Percentiles rank a stretch among this genome's conserved stretches.
Evolutionary conservation across 1,140 invertebrate species (phyloP).

Genomic region (Atopsyche davidsoni): DNA sequence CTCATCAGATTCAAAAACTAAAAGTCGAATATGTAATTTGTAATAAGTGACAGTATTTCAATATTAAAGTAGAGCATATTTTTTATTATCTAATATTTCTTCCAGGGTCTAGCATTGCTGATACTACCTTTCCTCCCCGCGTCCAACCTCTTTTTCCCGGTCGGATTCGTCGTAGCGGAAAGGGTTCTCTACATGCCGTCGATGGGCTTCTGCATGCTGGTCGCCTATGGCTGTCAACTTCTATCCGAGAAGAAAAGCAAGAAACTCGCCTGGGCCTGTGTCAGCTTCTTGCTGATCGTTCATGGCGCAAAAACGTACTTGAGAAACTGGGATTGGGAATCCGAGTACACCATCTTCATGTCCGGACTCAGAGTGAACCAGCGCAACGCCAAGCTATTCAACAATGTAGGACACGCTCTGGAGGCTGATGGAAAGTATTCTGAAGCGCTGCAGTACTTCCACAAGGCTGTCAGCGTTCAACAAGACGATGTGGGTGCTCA

Average conservation of each 20-base stretch:
- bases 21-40: no score
- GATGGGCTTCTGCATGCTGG: conserved; percentile 93
- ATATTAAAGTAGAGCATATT: not conserved
- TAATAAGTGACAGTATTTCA: not conserved
- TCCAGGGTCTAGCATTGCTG: conserved; percentile 76
- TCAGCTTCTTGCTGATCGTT: conserved; percentile 62
- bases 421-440: conserved; percentile 78
- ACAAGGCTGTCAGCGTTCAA: conserved; percentile 89
- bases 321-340: conserved; percentile 87
- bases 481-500: conserved; percentile 94
- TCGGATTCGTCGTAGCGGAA: conserved; percentile 96
- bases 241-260: conserved; percentile 50
- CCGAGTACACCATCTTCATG: conserved; percentile 90
- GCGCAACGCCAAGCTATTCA: conserved; percentile 91
- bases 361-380: conserved; percentile 86
- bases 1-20: no score
- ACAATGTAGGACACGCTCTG: conserved; percentile 93
- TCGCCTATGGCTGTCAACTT: conserved; percentile 70
- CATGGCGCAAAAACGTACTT: conserved; percentile 77
- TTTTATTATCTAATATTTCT: conserved; percentile 24
- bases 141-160: conserved; percentile 94
- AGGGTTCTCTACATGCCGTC: conserved; percentile 94
- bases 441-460: conserved; percentile 86
- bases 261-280: conserved; percentile 54
- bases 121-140: conserved; percentile 91